Conservation (phyloP, 2,797 vertebrate genomes). For the Anas flavirostris region DNA sequence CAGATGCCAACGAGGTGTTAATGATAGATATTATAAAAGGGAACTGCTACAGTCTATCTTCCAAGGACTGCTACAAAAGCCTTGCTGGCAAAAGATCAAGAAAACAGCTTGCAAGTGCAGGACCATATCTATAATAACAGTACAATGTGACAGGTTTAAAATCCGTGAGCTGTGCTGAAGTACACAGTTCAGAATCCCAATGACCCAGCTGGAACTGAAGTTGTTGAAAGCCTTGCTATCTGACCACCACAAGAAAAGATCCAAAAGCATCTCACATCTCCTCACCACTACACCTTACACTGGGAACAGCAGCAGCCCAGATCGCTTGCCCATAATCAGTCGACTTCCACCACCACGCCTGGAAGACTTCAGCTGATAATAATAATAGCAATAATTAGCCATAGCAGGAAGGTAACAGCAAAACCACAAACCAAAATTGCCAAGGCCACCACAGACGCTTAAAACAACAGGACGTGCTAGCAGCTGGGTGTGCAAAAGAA, state of each 20-base stretch:
- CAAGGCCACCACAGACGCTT: background rate
- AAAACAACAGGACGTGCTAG: background rate
- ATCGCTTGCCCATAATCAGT: background rate
- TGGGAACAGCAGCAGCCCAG: background rate
- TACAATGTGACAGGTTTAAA: slow-evolving; percentile 64
- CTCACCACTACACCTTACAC: background rate
- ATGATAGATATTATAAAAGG: slow-evolving; percentile 70
- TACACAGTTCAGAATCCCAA: slow-evolving; percentile 62
- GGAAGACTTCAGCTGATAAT: background rate
- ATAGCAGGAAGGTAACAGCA: background rate
- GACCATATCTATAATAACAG: slow-evolving; percentile 62
- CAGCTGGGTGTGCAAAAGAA: background rate
- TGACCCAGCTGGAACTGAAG: slow-evolving; percentile 40
- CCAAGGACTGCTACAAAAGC: slow-evolving; percentile 66
- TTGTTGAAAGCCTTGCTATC: slow-evolving; percentile 34
- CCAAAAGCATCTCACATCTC: background rate
- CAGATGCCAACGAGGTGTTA: slow-evolving; percentile 70
- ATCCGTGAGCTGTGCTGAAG: slow-evolving; percentile 54
- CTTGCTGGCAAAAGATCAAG: slow-evolving; percentile 73
- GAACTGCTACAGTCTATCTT: slow-evolving; percentile 54
- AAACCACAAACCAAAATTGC: background rate
- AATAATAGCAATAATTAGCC: background rate
- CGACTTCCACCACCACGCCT: background rate
- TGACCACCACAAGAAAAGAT: background rate
- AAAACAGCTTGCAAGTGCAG: slow-evolving; percentile 61